Base-by-base conservation (phyloP, 2,888 invertebrate genomes). In the Cremastinae sp. region DNA sequence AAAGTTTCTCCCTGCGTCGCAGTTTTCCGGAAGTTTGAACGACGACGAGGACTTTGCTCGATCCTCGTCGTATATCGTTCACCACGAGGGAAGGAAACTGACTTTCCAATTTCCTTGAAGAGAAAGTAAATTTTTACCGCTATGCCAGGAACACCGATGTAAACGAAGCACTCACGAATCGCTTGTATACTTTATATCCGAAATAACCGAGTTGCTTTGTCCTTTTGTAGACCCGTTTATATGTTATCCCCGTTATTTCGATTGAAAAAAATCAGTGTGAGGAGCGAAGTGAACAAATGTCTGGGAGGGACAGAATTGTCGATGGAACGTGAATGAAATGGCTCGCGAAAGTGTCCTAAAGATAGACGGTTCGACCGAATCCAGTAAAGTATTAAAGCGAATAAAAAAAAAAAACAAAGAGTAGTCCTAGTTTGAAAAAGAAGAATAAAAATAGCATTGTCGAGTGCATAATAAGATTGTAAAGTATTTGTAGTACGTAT, bases 381-480 rank as follows among this genome's bases (percentile, higher is more conserved):
- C 72, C 72, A 59, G 59, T 64, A 14, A 76, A 75, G 75, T 75
- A 75, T 75, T 75, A 47, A 72, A 54, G 45, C 49, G 54, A 68
- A 62, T 56, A 58, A 18, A 49, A n/a, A 10, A 36, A 22, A 45
- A 36, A 64, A 64, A 64, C 9, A 34, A 64, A 41, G 64, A 43
- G 69, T 59, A 18, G 45, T 47, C 41, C 45, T 58, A 64, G 56
- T 56, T 61, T 28, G n/a, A n/a, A n/a, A n/a, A n/a, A n/a, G n/a
- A n/a, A n/a, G n/a, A n/a, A n/a, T n/a, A 49, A 66, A 58, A 20
- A 53, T 76, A 72, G 72, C 68, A 62, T 75, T 72, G 68, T 62
- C 68, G 16, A 68, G 62, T 43, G 51, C 59, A 64, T 72, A 72
- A 59, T n/a, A n/a, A n/a, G n/a, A n/a, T 64, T 16, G 45, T 51